Evolutionary conservation across 30 jellyfish, hydroid and myxozoan genomes (phyloP).

Genomic region (Mastigias papua): DNA sequence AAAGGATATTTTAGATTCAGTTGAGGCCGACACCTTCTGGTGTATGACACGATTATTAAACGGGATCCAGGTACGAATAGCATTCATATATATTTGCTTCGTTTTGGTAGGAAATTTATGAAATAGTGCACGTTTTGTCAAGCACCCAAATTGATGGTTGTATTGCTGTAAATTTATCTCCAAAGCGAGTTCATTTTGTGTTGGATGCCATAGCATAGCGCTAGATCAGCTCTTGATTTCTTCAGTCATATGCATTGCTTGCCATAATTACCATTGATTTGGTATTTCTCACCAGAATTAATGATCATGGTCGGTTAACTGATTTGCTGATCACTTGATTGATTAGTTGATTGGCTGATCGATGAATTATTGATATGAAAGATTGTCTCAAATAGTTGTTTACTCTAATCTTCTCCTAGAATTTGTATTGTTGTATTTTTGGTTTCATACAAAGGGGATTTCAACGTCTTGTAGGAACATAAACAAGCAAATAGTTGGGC

Average conservation of each 20-base stretch:
- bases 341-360: not conserved
- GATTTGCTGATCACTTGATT: not conserved
- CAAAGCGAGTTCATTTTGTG: no score
- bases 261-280: not conserved
- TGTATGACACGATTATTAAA: conserved; percentile 85
- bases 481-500: no score
- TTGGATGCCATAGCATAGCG: not conserved
- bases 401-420: no score
- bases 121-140: no score
- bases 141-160: no score
- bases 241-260: not conserved
- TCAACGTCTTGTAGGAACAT: no score
- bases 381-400: no score
- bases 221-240: not conserved
- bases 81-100: not conserved
- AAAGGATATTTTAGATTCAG: conserved; percentile 80
- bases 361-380: not conserved
- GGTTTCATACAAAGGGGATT: no score
- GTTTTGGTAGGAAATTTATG: no score
- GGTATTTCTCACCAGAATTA: not conserved
- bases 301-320: not conserved
- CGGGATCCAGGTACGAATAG: conserved; percentile 91
- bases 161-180: no score
- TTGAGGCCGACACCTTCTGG: conserved; percentile 99
- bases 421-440: no score